Percentiles rank a stretch among this genome's conserved stretches.
Evolutionary conservation across 2,113 vertebrate genomes (phyloP).

Genomic region (Solenodon paradoxus): DNA sequence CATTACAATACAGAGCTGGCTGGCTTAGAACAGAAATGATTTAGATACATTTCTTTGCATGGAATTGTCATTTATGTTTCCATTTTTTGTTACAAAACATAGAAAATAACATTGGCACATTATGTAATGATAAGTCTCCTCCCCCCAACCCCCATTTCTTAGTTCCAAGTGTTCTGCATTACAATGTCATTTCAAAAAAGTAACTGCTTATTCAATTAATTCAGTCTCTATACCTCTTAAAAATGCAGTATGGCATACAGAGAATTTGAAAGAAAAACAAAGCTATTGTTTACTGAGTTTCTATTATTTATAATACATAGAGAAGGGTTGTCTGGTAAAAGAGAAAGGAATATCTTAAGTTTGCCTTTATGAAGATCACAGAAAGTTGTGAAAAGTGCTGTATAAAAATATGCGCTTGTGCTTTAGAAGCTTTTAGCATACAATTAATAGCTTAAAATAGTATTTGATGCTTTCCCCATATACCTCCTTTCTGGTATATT

Average conservation of each 20-base stretch:
- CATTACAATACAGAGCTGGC: slow-evolving; percentile 76
- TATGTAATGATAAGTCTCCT: slow-evolving; percentile 71
- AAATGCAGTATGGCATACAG: slow-evolving; percentile 71
- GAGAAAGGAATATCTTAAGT: slow-evolving; percentile 62
- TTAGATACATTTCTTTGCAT: slow-evolving; percentile 82
- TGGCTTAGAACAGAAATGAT: slow-evolving; percentile 88
- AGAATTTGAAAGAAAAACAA: slow-evolving; percentile 68
- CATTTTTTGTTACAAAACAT: slow-evolving; percentile 84
- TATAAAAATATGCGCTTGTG: slow-evolving; percentile 85
- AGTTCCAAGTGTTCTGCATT: slow-evolving; percentile 31
- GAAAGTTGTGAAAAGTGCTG: slow-evolving; percentile 75
- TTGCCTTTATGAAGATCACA: slow-evolving; percentile 66
- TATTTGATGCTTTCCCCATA: slow-evolving; percentile 61
- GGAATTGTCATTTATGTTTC: slow-evolving; percentile 75
- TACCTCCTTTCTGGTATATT: slow-evolving; percentile 67
- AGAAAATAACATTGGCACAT: slow-evolving; percentile 84
- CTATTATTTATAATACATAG: slow-evolving; percentile 56
- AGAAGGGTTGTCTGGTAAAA: slow-evolving; percentile 57
- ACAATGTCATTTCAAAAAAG: slow-evolving; percentile 36
- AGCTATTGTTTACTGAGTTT: slow-evolving; percentile 49
- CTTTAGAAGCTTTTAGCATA: slow-evolving; percentile 80
- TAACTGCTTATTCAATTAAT: slow-evolving; percentile 40
- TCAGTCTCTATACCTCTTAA: slow-evolving; percentile 51
- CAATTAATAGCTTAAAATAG: slow-evolving; percentile 69
- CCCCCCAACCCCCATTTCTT: slow-evolving; percentile 2